Base-by-base conservation (phyloP, 2,888 invertebrate species). In the Drosophila mayaguana region DNA sequence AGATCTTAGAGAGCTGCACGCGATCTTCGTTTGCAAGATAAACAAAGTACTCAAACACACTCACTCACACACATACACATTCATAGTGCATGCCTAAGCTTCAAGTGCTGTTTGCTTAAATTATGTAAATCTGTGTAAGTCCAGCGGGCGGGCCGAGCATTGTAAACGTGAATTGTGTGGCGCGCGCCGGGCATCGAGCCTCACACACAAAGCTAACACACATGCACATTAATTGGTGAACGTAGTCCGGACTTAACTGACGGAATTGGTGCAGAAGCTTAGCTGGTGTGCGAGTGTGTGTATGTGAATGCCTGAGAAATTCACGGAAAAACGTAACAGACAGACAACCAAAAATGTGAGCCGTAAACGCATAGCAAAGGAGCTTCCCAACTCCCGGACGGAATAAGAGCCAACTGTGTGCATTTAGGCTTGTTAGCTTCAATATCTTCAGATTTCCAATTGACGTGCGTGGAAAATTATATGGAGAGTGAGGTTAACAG, bases 41-140 rank as follows among this genome's bases (percentile, higher is more conserved):
- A 85, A 76, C 83, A 77, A 28, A 28, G 51, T 18, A 46, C 46
- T 46, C n/a, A 48, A 40, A 36, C 12, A 18, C 38, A 40, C 22
- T 20, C 12, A 42, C 14, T n/a, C 25, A 22, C 14, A 34, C 28
- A 48, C 36, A 20, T 12, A 12, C 12, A 6, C 43, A 20, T 12
- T 40, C 54, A 40, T 8, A 18, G 42, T 46, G 62, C 34, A 38
- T 55, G 62, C 32, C 40, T 45, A 48, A 63, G 62, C 63, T 72
- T 80, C 84, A 79, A 76, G 79, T 89, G 72, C 57, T 84, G 71
- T 83, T 85, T 85, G 82, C 11, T 81, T 81, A 87, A 85, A 85
- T 85, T 85, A 85, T 89, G 82, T 51, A 84, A 85, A 89, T 89
- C 84, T 81, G 53, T 38, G 63, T 69, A 87, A 83, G 81, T 89